Conservation (phyloP, 1,140 invertebrate species). For the Drosophila equinoxialis region DNA sequence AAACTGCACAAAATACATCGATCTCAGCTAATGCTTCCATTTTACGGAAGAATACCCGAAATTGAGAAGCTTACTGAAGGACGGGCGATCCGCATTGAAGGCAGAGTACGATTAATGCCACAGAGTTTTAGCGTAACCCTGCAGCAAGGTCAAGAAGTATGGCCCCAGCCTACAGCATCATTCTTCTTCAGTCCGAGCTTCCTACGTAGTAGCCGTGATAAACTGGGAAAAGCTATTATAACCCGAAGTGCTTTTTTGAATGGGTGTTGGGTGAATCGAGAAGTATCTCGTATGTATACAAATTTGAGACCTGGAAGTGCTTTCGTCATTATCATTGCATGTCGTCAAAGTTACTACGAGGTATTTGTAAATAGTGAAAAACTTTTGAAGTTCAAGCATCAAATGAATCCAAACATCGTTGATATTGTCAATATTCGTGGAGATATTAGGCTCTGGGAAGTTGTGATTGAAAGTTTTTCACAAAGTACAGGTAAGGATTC, state of each 20-base stretch:
- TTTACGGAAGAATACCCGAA: slow-evolving; percentile 46
- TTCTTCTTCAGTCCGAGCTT: slow-evolving; percentile 87
- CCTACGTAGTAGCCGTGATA: slow-evolving; percentile 53
- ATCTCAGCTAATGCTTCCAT: slow-evolving; percentile 41
- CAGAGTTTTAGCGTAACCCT: slow-evolving; percentile 87
- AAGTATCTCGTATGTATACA: slow-evolving; percentile 73
- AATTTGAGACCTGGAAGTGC: slow-evolving; percentile 79
- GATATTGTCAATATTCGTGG: slow-evolving; percentile 83
- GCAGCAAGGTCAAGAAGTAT: slow-evolving; percentile 85
- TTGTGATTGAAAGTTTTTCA: slow-evolving; percentile 36
- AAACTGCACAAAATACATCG: background rate
- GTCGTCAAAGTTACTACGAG: slow-evolving; percentile 66
- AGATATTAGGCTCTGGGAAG: slow-evolving; percentile 72
- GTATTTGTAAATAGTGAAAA: slow-evolving; percentile 81
- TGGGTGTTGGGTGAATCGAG: slow-evolving; percentile 80
- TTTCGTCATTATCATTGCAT: slow-evolving; percentile 79
- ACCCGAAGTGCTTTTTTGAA: slow-evolving; percentile 83
- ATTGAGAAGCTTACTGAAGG: slow-evolving; percentile 32
- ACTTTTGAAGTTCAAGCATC: slow-evolving; percentile 76
- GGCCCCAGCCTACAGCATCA: slow-evolving; percentile 85
- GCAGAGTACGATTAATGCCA: slow-evolving; percentile 85
- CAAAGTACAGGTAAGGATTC: slow-evolving; percentile 5
- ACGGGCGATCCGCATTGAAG: slow-evolving; percentile 84
- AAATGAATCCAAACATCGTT: slow-evolving; percentile 59
- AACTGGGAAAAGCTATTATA: slow-evolving; percentile 74